Evolutionary conservation across 92 coral and sea anemone genomes (phyloP).

Genomic region (Epizoanthus illoricatus): DNA sequence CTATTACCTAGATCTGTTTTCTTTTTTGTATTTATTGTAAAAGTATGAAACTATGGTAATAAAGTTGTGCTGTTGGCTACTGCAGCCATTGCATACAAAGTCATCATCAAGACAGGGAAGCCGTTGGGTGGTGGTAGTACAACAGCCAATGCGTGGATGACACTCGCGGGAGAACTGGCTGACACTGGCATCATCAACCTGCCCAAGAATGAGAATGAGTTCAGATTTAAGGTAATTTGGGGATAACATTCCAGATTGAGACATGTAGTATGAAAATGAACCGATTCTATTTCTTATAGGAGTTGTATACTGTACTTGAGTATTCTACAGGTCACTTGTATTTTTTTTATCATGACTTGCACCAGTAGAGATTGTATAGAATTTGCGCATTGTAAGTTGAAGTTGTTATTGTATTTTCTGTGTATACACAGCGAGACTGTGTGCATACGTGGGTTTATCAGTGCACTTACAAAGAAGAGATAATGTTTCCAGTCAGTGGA

Average conservation of each 20-base stretch:
- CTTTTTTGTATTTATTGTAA: not conserved
- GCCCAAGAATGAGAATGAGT: slow-evolving; percentile 96
- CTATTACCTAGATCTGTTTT: too few species aligned
- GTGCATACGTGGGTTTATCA: too few species aligned
- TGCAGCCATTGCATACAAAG: slow-evolving; percentile 90
- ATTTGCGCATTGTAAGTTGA: too few species aligned
- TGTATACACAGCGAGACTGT: too few species aligned
- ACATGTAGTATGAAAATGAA: not conserved
- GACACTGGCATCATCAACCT: slow-evolving; percentile 86
- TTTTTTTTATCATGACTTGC: too few species aligned
- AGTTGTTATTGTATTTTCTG: too few species aligned
- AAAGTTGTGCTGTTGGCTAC: not conserved
- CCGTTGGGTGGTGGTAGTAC: slow-evolving; percentile 94
- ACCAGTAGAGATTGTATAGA: too few species aligned
- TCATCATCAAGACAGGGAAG: slow-evolving; percentile 94
- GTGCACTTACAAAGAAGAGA: too few species aligned
- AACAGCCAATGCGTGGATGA: slow-evolving; percentile 96
- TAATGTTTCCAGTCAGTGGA: too few species aligned
- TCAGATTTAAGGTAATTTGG: slow-evolving; percentile 82
- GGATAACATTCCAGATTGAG: not conserved
- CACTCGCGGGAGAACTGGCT: slow-evolving; percentile 79
- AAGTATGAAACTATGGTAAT: not conserved
- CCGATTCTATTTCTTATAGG: not conserved
- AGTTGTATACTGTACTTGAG: not conserved
- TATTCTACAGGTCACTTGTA: too few species aligned